These are phyloP conservation scores for Eudyptes chrysolophus DNA, from an alignment of 2,113 vertebrate species.

Conservation along the genomic window DNA sequence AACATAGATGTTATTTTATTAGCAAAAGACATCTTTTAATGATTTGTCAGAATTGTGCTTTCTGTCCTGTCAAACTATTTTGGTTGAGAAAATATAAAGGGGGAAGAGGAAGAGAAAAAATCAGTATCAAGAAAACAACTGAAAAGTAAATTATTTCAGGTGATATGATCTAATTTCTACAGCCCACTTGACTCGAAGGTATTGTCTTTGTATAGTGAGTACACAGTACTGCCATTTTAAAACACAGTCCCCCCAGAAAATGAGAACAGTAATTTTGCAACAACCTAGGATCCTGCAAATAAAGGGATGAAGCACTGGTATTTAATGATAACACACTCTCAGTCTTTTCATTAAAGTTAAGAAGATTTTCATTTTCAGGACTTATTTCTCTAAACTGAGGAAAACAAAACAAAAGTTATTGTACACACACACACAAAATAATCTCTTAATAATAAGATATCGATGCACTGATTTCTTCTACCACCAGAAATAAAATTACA, in stretches of 20 bases:
- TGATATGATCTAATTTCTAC: conserved; percentile 10
- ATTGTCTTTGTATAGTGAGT: not conserved
- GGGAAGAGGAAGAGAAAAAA: not conserved
- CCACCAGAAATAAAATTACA: conserved; percentile 24
- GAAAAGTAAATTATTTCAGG: conserved; percentile 32
- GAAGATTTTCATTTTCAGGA: not conserved
- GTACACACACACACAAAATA: not conserved
- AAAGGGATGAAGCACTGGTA: not conserved
- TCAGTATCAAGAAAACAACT: not conserved
- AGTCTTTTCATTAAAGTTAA: not conserved
- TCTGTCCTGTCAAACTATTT: not conserved
- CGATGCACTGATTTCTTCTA: not conserved
- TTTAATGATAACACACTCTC: not conserved
- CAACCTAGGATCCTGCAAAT: not conserved
- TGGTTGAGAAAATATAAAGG: not conserved
- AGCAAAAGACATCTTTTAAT: not conserved
- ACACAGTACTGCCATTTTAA: not conserved
- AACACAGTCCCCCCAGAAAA: not conserved
- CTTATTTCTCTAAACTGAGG: not conserved
- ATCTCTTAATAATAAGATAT: conserved; percentile 8
- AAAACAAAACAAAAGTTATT: not conserved
- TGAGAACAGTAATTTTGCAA: not conserved
- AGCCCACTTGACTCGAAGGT: not conserved
- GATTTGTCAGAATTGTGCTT: not conserved
- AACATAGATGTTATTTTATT: not conserved